Percentiles rank a stretch among this genome's conserved stretches.
phyloP scores from a whole-genome alignment of 2,888 invertebrate genomes.

The Eulithis testata region DNA sequence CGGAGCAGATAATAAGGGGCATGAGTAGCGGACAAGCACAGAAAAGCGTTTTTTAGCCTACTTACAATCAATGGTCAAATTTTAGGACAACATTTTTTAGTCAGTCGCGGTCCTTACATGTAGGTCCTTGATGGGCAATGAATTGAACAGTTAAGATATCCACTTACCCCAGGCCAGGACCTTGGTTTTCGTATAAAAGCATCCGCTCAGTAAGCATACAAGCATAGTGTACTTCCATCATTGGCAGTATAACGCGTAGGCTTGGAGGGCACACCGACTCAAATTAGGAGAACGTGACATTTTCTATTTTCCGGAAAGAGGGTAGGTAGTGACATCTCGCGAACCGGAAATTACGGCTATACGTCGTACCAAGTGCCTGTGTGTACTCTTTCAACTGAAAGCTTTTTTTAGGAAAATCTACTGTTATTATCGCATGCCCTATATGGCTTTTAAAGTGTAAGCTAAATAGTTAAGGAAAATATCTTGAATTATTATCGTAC shows the following conservation, averaged over 20 bases:
- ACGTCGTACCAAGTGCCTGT: conserved; percentile 24
- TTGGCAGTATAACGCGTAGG: conserved; percentile 14
- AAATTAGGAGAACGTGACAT: conserved; percentile 27
- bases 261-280: conserved; percentile 13
- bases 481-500: too few relatives aligned
- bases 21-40: too few relatives aligned
- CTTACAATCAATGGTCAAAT: too few relatives aligned
- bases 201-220: conserved; percentile 1
- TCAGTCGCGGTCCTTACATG: too few relatives aligned
- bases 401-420: neutral
- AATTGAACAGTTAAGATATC: too few relatives aligned
- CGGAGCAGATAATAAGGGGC: too few relatives aligned
- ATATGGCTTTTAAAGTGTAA: neutral
- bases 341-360: conserved; percentile 26
- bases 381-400: neutral
- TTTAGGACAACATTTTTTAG: too few relatives aligned
- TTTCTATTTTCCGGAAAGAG: conserved; percentile 22
- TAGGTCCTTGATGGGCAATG: too few relatives aligned
- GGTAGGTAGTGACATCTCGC: conserved; percentile 18
- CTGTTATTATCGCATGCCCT: neutral
- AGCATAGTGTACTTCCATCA: conserved; percentile 6
- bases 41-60: too few relatives aligned
- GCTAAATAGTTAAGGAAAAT: too few relatives aligned
- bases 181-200: too few relatives aligned
- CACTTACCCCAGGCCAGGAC: too few relatives aligned